Conservation (phyloP, 2,888 invertebrate species). For the Elaeidobius kamerunicus region DNA sequence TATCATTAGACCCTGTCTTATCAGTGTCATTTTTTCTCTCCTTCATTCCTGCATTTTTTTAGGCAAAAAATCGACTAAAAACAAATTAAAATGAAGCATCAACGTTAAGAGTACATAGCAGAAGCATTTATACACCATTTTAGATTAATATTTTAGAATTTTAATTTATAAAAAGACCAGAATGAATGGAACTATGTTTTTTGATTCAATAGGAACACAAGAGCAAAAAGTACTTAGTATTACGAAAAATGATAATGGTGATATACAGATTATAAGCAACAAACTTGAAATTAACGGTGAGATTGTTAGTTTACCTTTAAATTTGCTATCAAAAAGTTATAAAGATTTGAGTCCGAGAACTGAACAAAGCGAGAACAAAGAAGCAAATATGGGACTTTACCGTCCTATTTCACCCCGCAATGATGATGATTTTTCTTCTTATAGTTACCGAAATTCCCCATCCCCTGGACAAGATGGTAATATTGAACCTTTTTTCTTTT, state of each 20-base stretch:
- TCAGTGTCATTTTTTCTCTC: not conserved
- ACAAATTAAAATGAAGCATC: slow-evolving; percentile 2
- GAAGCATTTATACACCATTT: not conserved
- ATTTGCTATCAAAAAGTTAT: not conserved
- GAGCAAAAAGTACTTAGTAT: slow-evolving; percentile 10
- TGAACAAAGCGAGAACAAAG: slow-evolving; percentile 28
- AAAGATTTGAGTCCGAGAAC: slow-evolving; percentile 23
- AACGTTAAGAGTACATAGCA: not conserved
- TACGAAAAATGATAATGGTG: not conserved
- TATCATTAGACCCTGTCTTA: not conserved
- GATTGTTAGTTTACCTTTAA: not conserved
- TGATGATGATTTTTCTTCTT: slow-evolving; percentile 14
- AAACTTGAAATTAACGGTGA: slow-evolving; percentile 2
- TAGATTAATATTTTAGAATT: not conserved
- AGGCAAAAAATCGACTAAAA: not conserved
- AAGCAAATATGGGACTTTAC: slow-evolving; percentile 10
- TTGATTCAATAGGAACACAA: slow-evolving; percentile 21
- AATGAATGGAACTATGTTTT: slow-evolving; percentile 23
- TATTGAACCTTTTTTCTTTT: not conserved
- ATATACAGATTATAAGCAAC: not conserved
- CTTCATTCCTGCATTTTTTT: slow-evolving; percentile 2
- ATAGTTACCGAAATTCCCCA: slow-evolving; percentile 16
- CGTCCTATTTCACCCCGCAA: slow-evolving; percentile 20
- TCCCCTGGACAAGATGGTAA: slow-evolving; percentile 14
- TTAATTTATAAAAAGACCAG: slow-evolving; percentile 6